Evolutionary conservation across 2,797 vertebrate genomes (phyloP), one percentile per base, ranked within the genome.

Genomic region (Hafferia zeledoni): DNA sequence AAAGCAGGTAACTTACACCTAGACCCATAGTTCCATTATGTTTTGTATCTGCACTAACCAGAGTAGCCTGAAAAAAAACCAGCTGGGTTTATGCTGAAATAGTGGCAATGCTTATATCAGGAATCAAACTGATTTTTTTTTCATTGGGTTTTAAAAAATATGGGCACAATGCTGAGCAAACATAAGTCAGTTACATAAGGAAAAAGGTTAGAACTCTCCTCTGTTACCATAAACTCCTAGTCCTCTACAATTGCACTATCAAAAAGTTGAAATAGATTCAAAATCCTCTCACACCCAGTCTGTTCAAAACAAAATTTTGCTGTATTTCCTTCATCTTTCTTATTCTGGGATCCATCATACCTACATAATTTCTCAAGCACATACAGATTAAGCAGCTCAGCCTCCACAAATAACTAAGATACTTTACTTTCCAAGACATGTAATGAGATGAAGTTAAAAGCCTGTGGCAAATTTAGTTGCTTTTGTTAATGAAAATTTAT

Each of bases 401-500:
- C 23, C 50, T 84, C 33, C 39, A 86, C 61, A 94, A 94, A 86
- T 60, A 89, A 71, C 46, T 41, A 37, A 71, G 37, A 69, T 65
- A 31, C 43, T 94, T 87, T 35, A 61, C 47, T 77, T 90, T 52
- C 80, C 69, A 77, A 94, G 52, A 35, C 9, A 35, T 18, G 47
- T 74, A 60, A 90, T 43, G 47, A 83, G 70, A 53, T 81, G 86
- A 83, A 80, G 56, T 55, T 81, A 90, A 59, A 91, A 90, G 67
- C 83, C 81, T 82, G 50, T 46, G 75, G 81, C 79, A 95, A 91
- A 82, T 91, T 67, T n/a, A 87, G n/a, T 72, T 84, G 43, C 7
- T 71, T 89, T 93, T 82, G 39, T 64, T 91, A 84, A 94, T 71
- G 75, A 92, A 92, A 92, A 95, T 87, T 41, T 84, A 90, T 83